These are phyloP conservation scores for Grammomys surdaster DNA, from an alignment of 2,113 vertebrate genomes.

Conservation along the genomic window DNA sequence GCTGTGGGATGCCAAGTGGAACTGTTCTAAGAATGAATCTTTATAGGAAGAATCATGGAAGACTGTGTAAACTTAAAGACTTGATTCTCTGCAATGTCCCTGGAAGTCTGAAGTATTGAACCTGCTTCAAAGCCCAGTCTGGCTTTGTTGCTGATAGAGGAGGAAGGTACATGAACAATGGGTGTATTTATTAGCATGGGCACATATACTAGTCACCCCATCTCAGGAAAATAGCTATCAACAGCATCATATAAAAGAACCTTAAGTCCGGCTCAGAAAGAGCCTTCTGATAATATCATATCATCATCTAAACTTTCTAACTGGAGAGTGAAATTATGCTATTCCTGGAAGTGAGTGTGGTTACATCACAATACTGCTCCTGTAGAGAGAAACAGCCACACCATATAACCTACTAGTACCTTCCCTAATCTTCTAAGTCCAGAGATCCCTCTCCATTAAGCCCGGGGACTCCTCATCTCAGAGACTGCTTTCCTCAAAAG, in stretches of 20 bases:
- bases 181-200: not conserved
- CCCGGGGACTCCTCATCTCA: not conserved
- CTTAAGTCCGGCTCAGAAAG: not conserved
- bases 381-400: not conserved
- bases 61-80: not conserved
- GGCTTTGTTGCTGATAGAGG: not conserved
- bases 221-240: not conserved
- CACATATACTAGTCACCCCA: not conserved
- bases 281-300: not conserved
- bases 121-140: not conserved
- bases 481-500: not conserved
- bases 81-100: not conserved
- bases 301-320: not conserved
- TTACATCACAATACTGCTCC: not conserved
- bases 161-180: not conserved
- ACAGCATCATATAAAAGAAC: not conserved
- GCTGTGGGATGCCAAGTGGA: not conserved
- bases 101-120: not conserved
- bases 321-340: not conserved
- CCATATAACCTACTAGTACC: not conserved
- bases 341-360: not conserved
- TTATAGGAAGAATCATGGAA: not conserved
- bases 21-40: not conserved
- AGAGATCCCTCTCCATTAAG: not conserved
- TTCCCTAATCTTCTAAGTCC: not conserved